Percentiles rank a stretch among this genome's conserved stretches.
These are phyloP conservation scores for Rhamnusium bicolor DNA, from an alignment of 2,888 invertebrate species.

Conservation along the genomic window DNA sequence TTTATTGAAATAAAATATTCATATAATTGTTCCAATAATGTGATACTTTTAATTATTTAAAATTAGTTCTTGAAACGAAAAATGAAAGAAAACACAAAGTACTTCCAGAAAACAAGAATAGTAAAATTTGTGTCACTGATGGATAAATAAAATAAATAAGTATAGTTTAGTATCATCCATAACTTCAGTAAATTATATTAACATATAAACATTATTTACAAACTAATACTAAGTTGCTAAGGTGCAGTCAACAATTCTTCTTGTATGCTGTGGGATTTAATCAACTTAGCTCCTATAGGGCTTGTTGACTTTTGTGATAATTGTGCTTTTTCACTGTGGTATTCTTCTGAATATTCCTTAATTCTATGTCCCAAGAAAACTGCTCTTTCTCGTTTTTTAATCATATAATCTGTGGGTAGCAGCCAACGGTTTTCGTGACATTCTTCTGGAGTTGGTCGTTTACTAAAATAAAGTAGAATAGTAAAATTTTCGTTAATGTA, in stretches of 20 bases:
- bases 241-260: slow-evolving; percentile 81
- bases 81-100: slow-evolving; percentile 16
- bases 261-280: slow-evolving; percentile 87
- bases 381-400: slow-evolving; percentile 91
- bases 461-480: slow-evolving; percentile 74
- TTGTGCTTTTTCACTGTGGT: slow-evolving; percentile 81
- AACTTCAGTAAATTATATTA: slow-evolving; percentile 21
- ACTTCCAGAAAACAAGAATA: slow-evolving; percentile 35
- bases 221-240: slow-evolving; percentile 53
- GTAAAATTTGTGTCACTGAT: slow-evolving; percentile 36
- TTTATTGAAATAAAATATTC: slow-evolving; percentile 44
- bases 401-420: slow-evolving; percentile 92
- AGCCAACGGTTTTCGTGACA: slow-evolving; percentile 98
- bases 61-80: slow-evolving; percentile 26
- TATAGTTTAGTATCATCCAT: slow-evolving; percentile 12
- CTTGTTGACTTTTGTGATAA: slow-evolving; percentile 76
- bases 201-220: slow-evolving; percentile 53
- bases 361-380: slow-evolving; percentile 88
- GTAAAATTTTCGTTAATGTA: background rate
- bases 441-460: slow-evolving; percentile 95
- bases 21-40: slow-evolving; percentile 11
- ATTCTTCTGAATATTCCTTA: slow-evolving; percentile 88
- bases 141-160: slow-evolving; percentile 29
- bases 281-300: slow-evolving; percentile 76
- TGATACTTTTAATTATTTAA: slow-evolving; percentile 4